Base-by-base conservation (phyloP, 2,888 invertebrate species). In the Enchytraeus crypticus region DNA sequence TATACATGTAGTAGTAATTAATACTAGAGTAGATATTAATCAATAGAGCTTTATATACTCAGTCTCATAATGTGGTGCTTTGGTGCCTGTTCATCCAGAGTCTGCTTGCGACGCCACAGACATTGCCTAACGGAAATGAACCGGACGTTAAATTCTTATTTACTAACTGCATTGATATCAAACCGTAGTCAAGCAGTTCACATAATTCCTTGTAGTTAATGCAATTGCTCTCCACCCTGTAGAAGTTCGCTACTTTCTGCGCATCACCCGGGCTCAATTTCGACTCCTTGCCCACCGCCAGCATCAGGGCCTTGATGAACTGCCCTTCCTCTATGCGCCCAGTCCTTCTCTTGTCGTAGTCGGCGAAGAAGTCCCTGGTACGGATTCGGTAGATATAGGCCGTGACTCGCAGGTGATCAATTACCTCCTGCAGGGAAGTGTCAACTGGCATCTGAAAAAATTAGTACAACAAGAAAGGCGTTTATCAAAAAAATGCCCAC, bases 141-240 rank as follows among this genome's bases (percentile, higher is more conserved):
- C n/a, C n/a, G n/a, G n/a, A n/a, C n/a, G n/a, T n/a, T n/a, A n/a
- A n/a, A n/a, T n/a, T n/a, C n/a, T n/a, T n/a, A n/a, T n/a, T n/a
- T n/a, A n/a, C n/a, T n/a, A n/a, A n/a, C n/a, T n/a, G n/a, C n/a
- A n/a, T n/a, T n/a, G n/a, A n/a, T n/a, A n/a, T n/a, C n/a, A n/a
- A 18, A 38, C 59, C 59, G 27, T 59, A 27, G n/a, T 59, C 59
- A 26, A 34, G 14, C 53, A 53, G 53, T n/a, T 53, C 74, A 71
- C 77, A 76, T 68, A 79, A 79, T 59, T 77, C 77, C 63, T 74
- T 74, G 69, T 79, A 79, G 27, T 71, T 66, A 2, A 79, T 73
- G 49, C 76, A 65, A 1, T 75, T 76, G 66, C 77, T 77, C 21
- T 71, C 66, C n/a, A 70, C 70, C 38, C 74, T 68, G 68, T 77